Evolutionary conservation across 35 echinoderm and acorn worm species (phyloP).

Genomic region (Strongylocentrotus purpuratus): DNA sequence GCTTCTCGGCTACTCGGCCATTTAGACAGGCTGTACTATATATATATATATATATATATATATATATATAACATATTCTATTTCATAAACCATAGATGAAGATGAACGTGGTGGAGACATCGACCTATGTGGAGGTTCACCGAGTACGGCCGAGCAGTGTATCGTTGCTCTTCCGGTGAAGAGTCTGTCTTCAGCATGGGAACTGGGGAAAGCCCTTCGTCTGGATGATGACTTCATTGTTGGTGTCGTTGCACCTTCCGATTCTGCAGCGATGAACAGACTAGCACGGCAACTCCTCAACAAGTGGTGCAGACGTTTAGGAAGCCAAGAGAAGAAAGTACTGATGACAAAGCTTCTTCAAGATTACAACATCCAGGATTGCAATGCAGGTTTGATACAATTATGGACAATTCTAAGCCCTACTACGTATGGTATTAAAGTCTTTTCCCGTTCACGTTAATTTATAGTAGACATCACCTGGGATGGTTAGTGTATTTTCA

Average conservation of each 20-base stretch:
- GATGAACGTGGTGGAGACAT: neutral
- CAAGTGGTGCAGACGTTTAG: neutral
- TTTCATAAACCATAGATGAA: neutral
- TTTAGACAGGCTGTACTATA: no score
- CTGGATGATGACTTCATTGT: neutral
- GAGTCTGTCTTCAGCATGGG: neutral
- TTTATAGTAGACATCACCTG: no score
- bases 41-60: no score
- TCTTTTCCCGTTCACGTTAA: no score
- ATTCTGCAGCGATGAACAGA: neutral
- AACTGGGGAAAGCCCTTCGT: neutral
- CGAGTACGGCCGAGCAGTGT: neutral
- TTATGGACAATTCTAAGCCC: no score
- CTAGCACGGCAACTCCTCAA: neutral
- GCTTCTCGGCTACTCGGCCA: no score
- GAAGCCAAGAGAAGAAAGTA: neutral
- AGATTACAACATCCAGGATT: neutral
- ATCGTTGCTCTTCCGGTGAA: neutral
- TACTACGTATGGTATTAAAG: no score
- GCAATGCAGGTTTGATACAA: neutral
- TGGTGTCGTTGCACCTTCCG: neutral
- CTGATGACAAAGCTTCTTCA: neutral
- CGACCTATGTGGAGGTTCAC: neutral
- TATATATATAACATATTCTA: no score
- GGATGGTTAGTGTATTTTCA: neutral